A percentile compares a stretch with the other conserved stretches of the same genome.
phyloP scores from a whole-genome alignment of 2,797 vertebrate species.

The Lagothrix lagotricha region DNA sequence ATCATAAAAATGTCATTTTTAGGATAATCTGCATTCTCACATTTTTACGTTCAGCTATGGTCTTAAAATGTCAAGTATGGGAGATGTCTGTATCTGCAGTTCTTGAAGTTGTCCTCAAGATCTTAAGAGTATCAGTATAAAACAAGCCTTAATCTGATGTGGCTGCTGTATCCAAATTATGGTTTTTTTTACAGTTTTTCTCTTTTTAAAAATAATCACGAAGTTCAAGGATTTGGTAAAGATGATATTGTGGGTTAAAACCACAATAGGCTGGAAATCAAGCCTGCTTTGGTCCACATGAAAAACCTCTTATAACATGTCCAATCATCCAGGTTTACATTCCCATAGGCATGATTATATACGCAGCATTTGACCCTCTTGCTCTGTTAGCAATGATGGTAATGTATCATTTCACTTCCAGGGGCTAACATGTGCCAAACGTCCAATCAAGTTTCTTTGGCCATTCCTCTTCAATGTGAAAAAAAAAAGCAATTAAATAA shows the following conservation, averaged over 20 bases:
- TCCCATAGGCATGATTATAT: neutral
- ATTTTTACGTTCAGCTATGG: constrained; percentile 68
- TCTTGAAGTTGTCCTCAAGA: constrained; percentile 38
- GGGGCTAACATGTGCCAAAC: constrained; percentile 8
- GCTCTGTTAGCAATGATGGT: neutral
- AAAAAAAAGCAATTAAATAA: constrained; percentile 52
- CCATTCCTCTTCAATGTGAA: neutral
- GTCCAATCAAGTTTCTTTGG: constrained; percentile 23
- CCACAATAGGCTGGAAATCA: neutral
- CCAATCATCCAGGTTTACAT: neutral
- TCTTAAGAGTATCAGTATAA: constrained; percentile 53
- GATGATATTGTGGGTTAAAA: constrained; percentile 8
- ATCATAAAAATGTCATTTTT: constrained; percentile 75
- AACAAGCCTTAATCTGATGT: constrained; percentile 29
- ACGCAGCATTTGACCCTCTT: neutral
- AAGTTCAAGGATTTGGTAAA: neutral
- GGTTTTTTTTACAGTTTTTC: neutral
- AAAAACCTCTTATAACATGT: neutral
- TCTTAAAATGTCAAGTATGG: constrained; percentile 70
- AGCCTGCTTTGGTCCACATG: neutral
- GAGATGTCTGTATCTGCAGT: constrained; percentile 30
- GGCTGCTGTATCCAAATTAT: neutral
- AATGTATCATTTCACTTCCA: constrained; percentile 1
- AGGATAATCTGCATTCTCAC: constrained; percentile 73
- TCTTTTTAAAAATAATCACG: constrained; percentile 59